Percentiles rank a stretch among this genome's conserved stretches.
These are phyloP conservation scores for Thymelicus lineola DNA, from an alignment of 2,888 invertebrate genomes.

Conservation along the genomic window DNA sequence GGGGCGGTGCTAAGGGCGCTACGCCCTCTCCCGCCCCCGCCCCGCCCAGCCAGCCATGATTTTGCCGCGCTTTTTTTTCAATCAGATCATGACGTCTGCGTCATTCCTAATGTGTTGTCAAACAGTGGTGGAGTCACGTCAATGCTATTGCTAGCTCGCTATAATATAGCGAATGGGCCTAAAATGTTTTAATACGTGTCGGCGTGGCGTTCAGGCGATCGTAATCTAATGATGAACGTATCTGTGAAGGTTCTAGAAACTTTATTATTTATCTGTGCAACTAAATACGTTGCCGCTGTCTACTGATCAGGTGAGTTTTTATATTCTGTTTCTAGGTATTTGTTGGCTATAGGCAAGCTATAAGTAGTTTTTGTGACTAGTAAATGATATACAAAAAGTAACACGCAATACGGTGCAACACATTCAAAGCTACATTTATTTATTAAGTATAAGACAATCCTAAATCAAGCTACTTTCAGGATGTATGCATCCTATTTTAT, in stretches of 20 bases:
- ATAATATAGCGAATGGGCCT: slow-evolving; percentile 48
- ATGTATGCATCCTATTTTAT: too few species aligned
- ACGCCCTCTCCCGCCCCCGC: slow-evolving; percentile 71
- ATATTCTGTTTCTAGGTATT: slow-evolving; percentile 3
- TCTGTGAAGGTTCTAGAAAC: slow-evolving; percentile 32
- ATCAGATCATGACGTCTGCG: slow-evolving; percentile 67
- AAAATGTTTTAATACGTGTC: slow-evolving; percentile 49
- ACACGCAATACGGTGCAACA: neutral
- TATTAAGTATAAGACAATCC: neutral
- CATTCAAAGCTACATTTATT: neutral
- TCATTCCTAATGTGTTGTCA: slow-evolving; percentile 77
- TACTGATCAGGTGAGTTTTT: slow-evolving; percentile 30
- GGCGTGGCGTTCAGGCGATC: slow-evolving; percentile 45
- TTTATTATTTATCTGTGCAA: slow-evolving; percentile 37
- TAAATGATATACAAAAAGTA: slow-evolving; percentile 20
- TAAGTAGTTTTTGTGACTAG: slow-evolving; percentile 15
- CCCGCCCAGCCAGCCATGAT: slow-evolving; percentile 78
- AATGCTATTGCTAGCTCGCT: slow-evolving; percentile 52
- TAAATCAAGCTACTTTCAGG: neutral
- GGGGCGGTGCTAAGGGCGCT: slow-evolving; percentile 81
- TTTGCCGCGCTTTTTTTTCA: slow-evolving; percentile 80
- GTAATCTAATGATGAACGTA: slow-evolving; percentile 24
- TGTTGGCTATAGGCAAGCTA: neutral
- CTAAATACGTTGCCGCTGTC: slow-evolving; percentile 12
- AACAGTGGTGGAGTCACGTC: slow-evolving; percentile 66